A percentile compares a stretch with the other conserved stretches of the same genome.
These are phyloP conservation scores for Gnathochromis pfefferi DNA, from an alignment of 2,113 vertebrate species.

Conservation along the genomic window DNA sequence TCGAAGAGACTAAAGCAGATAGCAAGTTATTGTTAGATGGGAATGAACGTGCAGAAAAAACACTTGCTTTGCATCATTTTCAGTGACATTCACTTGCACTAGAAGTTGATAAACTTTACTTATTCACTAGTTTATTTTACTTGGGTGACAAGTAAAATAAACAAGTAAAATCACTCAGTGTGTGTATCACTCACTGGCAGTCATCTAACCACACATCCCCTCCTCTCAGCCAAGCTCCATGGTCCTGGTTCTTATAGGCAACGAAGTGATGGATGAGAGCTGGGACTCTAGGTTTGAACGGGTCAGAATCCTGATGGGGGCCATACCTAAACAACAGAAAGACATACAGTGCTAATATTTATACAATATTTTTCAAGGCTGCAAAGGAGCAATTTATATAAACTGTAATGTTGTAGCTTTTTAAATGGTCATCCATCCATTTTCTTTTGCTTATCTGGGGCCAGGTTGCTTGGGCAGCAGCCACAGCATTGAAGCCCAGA, in stretches of 20 bases:
- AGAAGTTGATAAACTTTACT: neutral
- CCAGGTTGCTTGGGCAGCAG: neutral
- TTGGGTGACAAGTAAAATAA: neutral
- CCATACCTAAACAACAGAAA: conserved; percentile 75
- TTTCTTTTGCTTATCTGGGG: neutral
- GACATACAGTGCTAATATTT: neutral
- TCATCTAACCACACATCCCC: conserved; percentile 94
- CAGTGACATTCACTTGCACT: neutral
- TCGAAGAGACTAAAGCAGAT: neutral
- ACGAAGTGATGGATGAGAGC: conserved; percentile 85
- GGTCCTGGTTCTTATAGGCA: conserved; percentile 97
- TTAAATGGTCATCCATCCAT: neutral
- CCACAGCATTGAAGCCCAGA: neutral
- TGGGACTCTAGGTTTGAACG: conserved; percentile 88
- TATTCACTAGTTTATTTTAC: neutral
- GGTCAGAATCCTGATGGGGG: conserved; percentile 90
- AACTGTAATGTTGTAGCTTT: neutral
- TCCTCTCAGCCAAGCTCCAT: conserved; percentile 95
- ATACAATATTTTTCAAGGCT: neutral
- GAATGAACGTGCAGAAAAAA: neutral
- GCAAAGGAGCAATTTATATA: neutral
- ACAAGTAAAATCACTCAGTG: neutral
- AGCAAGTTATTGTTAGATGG: neutral
- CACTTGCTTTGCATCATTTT: neutral
- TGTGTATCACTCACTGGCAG: conserved; percentile 82